Base-by-base conservation (phyloP, 2,113 vertebrate genomes). In the Etheostoma cragini region DNA sequence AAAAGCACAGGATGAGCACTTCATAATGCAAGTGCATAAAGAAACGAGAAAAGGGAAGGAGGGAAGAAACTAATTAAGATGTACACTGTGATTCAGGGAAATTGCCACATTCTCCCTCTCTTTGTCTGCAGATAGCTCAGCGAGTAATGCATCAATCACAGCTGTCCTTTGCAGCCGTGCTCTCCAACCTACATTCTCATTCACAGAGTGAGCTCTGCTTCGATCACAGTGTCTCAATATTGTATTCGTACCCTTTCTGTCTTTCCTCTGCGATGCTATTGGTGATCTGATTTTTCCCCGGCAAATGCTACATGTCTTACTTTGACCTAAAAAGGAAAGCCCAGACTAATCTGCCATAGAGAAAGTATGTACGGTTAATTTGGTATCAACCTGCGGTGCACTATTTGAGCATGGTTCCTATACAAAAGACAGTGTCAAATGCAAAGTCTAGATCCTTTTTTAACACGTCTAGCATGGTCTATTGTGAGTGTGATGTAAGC, bases 71-170 rank as follows among this genome's bases (percentile, higher is more conserved):
- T 67, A 85, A 83, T 72, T n/a, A 72, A 61, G 67, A 81, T 78
- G 24, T 60, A 30, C 46, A 16, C 35, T 76, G 62, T 86, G 78
- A 87, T 80, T 88, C 67, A 63, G 35, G 64, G 30, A 77, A 83
- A 85, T 82, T 75, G 58, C 58, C 65, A 66, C 73, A 76, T 47
- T 86, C 67, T 72, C 35, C 33, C 57, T 58, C 47, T 71, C 61
- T 77, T 47, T 73, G 58, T 64, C 72, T 30, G 70, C 68, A 52
- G 81, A 80, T 54, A 74, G 66, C 53, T 3, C 63, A 50, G 62
- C 79, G 78, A 81, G 81, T 47, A 73, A 78, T 10, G 64, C 85
- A 85, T 92, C 87, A 83, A 80, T 89, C 89, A 79, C 79, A 62
- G 50, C 71, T 74, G 75, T 81, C 82, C 42, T 73, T 21, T 72